Evolutionary conservation across 2,113 vertebrate species (phyloP), one percentile per base, ranked within the genome.

Genomic region (Actinemys pallida): DNA sequence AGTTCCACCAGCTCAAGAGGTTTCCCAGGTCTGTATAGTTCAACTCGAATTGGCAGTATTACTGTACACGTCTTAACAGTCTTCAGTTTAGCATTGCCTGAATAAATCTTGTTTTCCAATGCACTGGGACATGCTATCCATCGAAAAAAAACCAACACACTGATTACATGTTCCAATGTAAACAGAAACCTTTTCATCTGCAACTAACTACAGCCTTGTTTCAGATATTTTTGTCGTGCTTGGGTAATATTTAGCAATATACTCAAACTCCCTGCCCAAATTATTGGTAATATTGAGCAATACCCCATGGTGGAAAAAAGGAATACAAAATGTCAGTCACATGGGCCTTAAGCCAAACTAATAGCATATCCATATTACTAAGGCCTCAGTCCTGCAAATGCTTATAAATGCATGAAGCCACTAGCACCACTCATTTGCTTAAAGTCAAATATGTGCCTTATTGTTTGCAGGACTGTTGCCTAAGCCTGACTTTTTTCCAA

Each of bases 211-310:
- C 10, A 47, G 49, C 17, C 89, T 45, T 39, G 25, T 57, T 92
- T 78, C 35, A 84, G 17, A 80, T 14, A 83, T 78, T 49, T 59
- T 52, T 84, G 8, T n/a, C 56, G 8, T 81, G 29, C 72, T 80
- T 89, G n/a, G 84, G 50, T 79, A 91, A 45, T 3, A 79, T 3
- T 35, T 39, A 82, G 9, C 25, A 59, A 22, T 27, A 65, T 22
- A 9, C 1, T 19, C 22, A 59, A 35, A 39, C 25, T 72, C 53
- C 27, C 25, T 25, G 10, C 0, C 0, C 5, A 56, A 90, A 80
- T 49, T 17, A 79, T 19, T 49, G 27, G 1, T 93, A 88, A 85
- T 56, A 20, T 62, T 89, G 75, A 10, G 25, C 47, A 78, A 65
- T 25, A 89, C 9, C 50, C 24, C 25, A 25, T 35, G 88, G n/a